Base-by-base conservation (phyloP, 2,888 invertebrate species). In the Eucera pruinosa region DNA sequence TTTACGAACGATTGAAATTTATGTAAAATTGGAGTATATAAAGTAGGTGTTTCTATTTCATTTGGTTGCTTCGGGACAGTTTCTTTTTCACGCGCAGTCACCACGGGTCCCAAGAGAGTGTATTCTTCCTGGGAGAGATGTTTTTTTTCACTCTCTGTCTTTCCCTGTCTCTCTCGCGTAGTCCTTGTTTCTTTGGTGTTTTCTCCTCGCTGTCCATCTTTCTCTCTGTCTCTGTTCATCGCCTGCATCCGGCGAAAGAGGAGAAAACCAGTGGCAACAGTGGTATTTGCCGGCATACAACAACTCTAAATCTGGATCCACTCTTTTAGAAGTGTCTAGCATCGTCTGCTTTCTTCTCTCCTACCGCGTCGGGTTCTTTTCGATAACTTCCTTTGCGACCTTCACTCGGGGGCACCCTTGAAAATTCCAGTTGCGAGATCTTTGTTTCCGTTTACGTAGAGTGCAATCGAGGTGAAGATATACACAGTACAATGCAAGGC, bases 291-390 rank as follows among this genome's bases (percentile, higher is more conserved):
- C 71, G 62, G 77, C 78, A 80, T 81, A 84, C 78, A 79, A 72
- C 85, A 85, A 85, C 89, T 86, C 89, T 89, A 89, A 89, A 89
- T 89, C 86, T 85, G 89, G 87, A 83, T 80, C 77, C 79, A 84
- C 87, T 89, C 86, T 89, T 89, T 89, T 88, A 86, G 85, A 87
- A 85, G 83, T 87, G 87, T 89, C 89, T 86, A 86, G 78, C 73
- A 45, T 47, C 62, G 55, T 58, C 50, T 73, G 20, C 36, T 65
- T 27, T 54, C n/a, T 43, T 33, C 18, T 0, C 20, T 45, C 54
- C 55, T 67, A 43, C 48, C 68, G 13, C 52, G 33, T n/a, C n/a
- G n/a, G n/a, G n/a, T n/a, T 11, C 39, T 54, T 36, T 27, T 45
- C 36, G 3, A 43, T 30, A 30, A n/a, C 27, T 45, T 66, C 66